Evolutionary conservation across 2,113 vertebrate species (phyloP).

Genomic region (zebrafish (Danio rerio)): GRCz12tu NC_133184.1:40910001-40910500

Average conservation of each 20-base stretch:
- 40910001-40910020: neutral
- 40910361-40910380: neutral
- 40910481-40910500: too few relatives aligned
- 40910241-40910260: conserved; percentile 13
- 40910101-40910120: conserved; percentile 30
- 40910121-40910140: conserved; percentile 16
- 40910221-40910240: neutral
- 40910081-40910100: conserved; percentile 19
- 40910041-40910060: neutral
- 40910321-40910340: neutral
- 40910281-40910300: conserved; percentile 8
- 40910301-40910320: conserved; percentile 1
- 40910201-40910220: conserved; percentile 19
- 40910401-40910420: too few relatives aligned
- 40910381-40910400: too few relatives aligned
- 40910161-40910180: conserved; percentile 33
- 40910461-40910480: too few relatives aligned
- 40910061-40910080: conserved; percentile 40
- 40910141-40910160: conserved; percentile 36
- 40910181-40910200: conserved; percentile 25
- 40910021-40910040: conserved; percentile 19
- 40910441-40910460: too few relatives aligned
- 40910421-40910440: too few relatives aligned
- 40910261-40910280: conserved; percentile 18
- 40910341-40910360: neutral